Evolutionary conservation across 2,113 vertebrate genomes (phyloP).

Genomic region (Xyrauchen texanus): DNA sequence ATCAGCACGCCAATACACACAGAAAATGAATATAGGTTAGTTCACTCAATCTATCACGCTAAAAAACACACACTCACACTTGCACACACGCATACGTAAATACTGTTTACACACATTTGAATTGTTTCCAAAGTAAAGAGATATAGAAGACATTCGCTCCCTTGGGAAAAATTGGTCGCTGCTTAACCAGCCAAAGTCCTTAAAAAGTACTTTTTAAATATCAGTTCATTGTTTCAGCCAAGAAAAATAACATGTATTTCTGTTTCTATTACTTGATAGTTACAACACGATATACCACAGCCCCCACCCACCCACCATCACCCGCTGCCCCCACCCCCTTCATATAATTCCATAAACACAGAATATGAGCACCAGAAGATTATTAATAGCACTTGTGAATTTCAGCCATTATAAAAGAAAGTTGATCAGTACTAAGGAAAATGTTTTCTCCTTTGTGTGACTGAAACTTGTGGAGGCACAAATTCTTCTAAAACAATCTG

Average conservation of each 20-base stretch:
- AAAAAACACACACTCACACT: too few species aligned
- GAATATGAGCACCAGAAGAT: neutral
- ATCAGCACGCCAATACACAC: neutral
- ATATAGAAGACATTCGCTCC: slow-evolving; percentile 36
- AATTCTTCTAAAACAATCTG: slow-evolving; percentile 18
- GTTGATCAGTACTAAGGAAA: neutral
- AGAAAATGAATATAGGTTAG: neutral
- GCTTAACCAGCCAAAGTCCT: slow-evolving; percentile 78
- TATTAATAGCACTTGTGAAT: slow-evolving; percentile 38
- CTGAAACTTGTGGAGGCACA: neutral
- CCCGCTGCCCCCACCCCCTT: slow-evolving; percentile 10
- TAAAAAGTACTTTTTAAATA: slow-evolving; percentile 62
- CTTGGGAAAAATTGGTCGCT: slow-evolving; percentile 70
- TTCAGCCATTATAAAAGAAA: neutral
- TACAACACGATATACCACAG: slow-evolving; percentile 18
- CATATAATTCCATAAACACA: too few species aligned
- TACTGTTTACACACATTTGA: slow-evolving; percentile 14
- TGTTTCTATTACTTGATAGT: neutral
- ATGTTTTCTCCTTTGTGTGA: neutral
- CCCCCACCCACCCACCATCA: too few species aligned
- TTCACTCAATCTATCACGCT: too few species aligned
- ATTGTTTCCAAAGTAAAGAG: slow-evolving; percentile 39
- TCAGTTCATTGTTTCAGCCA: slow-evolving; percentile 11
- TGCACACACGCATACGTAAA: slow-evolving; percentile 21
- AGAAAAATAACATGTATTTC: neutral